Evolutionary conservation across 2,888 invertebrate genomes (phyloP), one percentile per base, ranked within the genome.

Genomic region (Limnephilus rhombicus): DNA sequence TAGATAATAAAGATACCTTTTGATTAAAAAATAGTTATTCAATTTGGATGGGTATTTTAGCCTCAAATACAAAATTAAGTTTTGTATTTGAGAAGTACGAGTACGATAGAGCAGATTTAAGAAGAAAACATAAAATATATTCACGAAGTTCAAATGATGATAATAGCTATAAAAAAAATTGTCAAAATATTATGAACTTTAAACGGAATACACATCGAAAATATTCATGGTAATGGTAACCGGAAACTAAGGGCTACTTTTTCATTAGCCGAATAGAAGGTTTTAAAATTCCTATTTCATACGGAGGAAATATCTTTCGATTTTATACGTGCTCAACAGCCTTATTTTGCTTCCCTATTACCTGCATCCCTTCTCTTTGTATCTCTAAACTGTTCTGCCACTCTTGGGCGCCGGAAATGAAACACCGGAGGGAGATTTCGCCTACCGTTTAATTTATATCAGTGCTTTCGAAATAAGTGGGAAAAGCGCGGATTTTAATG

Each of bases 241-340:
- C 5, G 24, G 24, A 7, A 15, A 31, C 29, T 87, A 49, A 87
- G 53, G 53, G 12, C 31, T 31, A 29, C 34, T 87, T 87, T 3
- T 41, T 53, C 87, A 49, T 53, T 87, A 34, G 45, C 87, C 29
- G 9, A 49, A 53, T 29, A 45, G 68, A 49, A 31, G 87, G 15
- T 53, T 86, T 87, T 53, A 29, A 53, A 53, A 87, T 53, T 53
- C 53, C 31, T 34, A 49, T 87, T 87, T 87, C 34, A 87, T 34
- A 87, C 68, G 87, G 15, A 87, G 53, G 87, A 29, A 87, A 87
- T 87, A 53, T 31, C 31, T 31, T 87, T 34, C 34, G 87, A 87
- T 87, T 87, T 87, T 87, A 88, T 91, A 91, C 91, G 91, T 91
- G 91, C 91, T 91, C 88, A 91, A 91, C 88, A 91, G 82, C 88